These are phyloP conservation scores for Caenorhabditis virilis DNA, from an alignment of 2,888 invertebrate genomes.

Conservation along the genomic window DNA sequence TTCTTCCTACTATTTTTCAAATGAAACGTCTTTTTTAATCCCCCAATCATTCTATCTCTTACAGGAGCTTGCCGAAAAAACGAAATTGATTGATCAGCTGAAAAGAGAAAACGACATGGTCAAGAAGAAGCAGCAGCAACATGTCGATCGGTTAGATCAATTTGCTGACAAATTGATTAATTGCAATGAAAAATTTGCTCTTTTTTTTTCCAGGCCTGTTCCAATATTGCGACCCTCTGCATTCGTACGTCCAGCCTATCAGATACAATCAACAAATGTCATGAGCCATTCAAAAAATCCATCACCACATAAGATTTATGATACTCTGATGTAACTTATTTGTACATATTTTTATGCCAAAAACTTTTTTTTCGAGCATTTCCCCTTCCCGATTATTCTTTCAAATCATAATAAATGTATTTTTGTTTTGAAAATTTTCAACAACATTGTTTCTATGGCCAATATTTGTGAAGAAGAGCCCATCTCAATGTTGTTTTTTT, in stretches of 20 bases:
- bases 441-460: too few relatives aligned
- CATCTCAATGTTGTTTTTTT: neutral
- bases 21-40: too few relatives aligned
- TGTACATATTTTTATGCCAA: neutral
- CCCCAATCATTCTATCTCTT: too few relatives aligned
- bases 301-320: slow-evolving; percentile 59
- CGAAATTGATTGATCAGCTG: slow-evolving; percentile 68
- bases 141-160: neutral
- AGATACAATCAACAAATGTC: slow-evolving; percentile 29
- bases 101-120: slow-evolving; percentile 42
- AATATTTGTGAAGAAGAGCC: too few relatives aligned
- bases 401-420: too few relatives aligned
- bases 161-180: neutral
- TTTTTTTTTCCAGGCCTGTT: slow-evolving; percentile 19
- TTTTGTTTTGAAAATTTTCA: too few relatives aligned
- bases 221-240: slow-evolving; percentile 50
- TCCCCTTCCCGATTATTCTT: too few relatives aligned
- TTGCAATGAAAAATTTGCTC: neutral
- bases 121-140: slow-evolving; percentile 20
- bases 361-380: too few relatives aligned
- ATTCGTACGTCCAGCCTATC: slow-evolving; percentile 55
- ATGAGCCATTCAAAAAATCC: slow-evolving; percentile 30
- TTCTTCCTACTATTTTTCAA: too few relatives aligned
- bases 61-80: slow-evolving; percentile 69
- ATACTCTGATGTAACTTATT: slow-evolving; percentile 57